Evolutionary conservation across 2,113 vertebrate genomes (phyloP).

Genomic region (Nasalis larvatus): DNA sequence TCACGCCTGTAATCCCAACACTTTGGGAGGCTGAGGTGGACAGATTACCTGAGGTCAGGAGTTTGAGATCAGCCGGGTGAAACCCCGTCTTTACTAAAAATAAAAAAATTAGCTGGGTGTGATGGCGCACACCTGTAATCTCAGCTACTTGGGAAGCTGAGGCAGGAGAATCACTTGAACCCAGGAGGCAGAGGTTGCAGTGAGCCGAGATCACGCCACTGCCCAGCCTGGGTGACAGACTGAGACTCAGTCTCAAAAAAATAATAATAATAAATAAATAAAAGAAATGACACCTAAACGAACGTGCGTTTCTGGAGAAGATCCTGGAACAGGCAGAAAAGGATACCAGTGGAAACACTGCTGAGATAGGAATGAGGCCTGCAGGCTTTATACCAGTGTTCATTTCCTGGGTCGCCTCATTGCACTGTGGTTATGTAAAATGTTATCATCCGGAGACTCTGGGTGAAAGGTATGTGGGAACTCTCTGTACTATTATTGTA

Average conservation of each 20-base stretch:
- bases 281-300: neutral
- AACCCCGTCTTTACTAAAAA: too few species aligned
- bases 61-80: too few species aligned
- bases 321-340: neutral
- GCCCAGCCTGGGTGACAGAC: neutral
- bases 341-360: neutral
- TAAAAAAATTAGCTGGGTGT: too few species aligned
- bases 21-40: neutral
- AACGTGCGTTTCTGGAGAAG: rapidly evolving
- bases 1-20: neutral
- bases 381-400: rapidly evolving
- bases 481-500: neutral
- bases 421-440: neutral
- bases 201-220: too few species aligned
- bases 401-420: neutral
- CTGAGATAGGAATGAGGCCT: too few species aligned
- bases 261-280: neutral
- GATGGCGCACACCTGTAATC: too few species aligned
- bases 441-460: neutral
- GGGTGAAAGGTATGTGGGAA: neutral
- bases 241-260: neutral
- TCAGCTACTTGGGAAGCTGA: too few species aligned
- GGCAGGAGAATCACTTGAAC: too few species aligned
- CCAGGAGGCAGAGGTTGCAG: too few species aligned
- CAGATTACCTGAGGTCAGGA: too few species aligned